Percentiles rank a stretch among this genome's conserved stretches.
phyloP scores from a whole-genome alignment of 2,888 invertebrate genomes.

The Drosophila melanosoma region DNA sequence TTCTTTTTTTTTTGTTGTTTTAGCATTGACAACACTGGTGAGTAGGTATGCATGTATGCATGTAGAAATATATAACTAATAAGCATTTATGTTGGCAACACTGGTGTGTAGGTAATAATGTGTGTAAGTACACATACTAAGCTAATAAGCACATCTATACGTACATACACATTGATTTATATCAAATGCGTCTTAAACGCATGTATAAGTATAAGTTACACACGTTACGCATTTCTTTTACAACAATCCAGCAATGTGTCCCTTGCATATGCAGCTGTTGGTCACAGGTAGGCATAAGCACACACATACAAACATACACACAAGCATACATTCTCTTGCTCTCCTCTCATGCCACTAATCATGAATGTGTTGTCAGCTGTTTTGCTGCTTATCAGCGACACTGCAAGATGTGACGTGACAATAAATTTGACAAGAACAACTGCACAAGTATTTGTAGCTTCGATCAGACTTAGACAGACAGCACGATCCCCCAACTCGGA shows the following conservation, averaged over 20 bases:
- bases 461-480: slow-evolving; percentile 40
- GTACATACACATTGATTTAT: background rate
- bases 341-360: background rate
- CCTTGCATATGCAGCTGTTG: slow-evolving; percentile 66
- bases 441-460: slow-evolving; percentile 23
- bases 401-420: slow-evolving; percentile 28
- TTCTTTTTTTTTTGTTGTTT: background rate
- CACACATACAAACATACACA: background rate
- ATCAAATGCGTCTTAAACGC: background rate
- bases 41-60: background rate
- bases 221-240: slow-evolving; percentile 5
- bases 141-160: no score
- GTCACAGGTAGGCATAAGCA: slow-evolving; percentile 61
- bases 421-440: slow-evolving; percentile 17
- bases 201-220: background rate
- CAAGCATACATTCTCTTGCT: background rate
- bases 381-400: slow-evolving; percentile 42
- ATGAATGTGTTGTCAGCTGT: slow-evolving; percentile 46
- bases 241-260: background rate
- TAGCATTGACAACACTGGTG: background rate
- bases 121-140: no score
- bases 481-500: slow-evolving; percentile 49
- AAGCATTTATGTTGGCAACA: no score
- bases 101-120: no score
- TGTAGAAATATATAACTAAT: background rate